Evolutionary conservation across 30 jellyfish, hydroid and myxozoan genomes (phyloP).

Genomic region (Sanderia malayensis): DNA sequence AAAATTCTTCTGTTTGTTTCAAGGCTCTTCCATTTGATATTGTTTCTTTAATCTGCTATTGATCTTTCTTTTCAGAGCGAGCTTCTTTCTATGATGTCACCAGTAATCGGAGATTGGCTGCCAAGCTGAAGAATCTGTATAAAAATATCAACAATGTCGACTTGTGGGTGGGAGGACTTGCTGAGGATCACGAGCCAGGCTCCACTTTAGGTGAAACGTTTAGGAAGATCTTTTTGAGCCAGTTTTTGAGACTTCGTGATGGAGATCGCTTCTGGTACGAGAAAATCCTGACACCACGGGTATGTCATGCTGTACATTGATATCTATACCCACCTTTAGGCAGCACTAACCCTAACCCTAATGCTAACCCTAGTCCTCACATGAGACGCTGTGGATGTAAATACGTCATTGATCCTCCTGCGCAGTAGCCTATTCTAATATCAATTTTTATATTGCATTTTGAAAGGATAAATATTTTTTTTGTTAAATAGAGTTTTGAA

Average conservation of each 20-base stretch:
- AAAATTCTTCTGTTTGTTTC: no score
- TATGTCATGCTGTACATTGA: no score
- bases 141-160: slow-evolving; percentile 34
- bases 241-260: not conserved
- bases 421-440: no score
- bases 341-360: no score
- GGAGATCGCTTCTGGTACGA: not conserved
- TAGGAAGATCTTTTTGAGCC: not conserved
- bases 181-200: not conserved
- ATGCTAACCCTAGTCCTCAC: no score
- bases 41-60: not conserved
- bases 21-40: no score
- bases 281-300: not conserved
- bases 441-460: no score
- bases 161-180: not conserved
- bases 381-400: no score
- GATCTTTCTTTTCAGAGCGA: slow-evolving; percentile 7
- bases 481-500: no score
- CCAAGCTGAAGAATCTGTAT: slow-evolving; percentile 31
- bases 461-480: no score
- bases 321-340: no score
- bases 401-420: no score
- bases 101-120: slow-evolving; percentile 23
- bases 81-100: slow-evolving; percentile 47
- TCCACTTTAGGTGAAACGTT: not conserved